Evolutionary conservation across 2,113 vertebrate genomes (phyloP).

Genomic region (Caretta caretta): DNA sequence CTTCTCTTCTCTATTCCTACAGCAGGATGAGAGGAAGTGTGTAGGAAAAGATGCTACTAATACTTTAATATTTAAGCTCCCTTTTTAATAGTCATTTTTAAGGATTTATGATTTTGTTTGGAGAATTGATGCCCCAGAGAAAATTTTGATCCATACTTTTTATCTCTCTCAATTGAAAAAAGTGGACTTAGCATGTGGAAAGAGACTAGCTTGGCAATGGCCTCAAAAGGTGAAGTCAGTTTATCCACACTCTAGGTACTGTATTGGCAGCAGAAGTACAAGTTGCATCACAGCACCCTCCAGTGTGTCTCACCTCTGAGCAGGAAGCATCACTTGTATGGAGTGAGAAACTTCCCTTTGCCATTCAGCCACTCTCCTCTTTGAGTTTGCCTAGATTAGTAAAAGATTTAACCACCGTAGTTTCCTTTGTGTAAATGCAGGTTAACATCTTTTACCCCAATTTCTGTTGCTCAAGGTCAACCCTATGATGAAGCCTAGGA

Average conservation of each 20-base stretch:
- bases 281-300: not conserved
- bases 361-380: not conserved
- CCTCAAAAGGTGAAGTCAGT: not conserved
- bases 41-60: not conserved
- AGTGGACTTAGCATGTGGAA: not conserved
- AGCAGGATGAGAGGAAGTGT: not conserved
- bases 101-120: no score
- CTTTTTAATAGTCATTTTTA: not conserved
- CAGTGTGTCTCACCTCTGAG: not conserved
- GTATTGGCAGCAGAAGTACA: not conserved
- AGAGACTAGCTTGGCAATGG: not conserved
- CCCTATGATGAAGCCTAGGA: not conserved
- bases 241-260: not conserved
- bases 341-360: not conserved
- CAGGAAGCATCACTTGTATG: not conserved
- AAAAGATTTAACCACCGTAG: not conserved
- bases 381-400: not conserved
- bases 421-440: not conserved
- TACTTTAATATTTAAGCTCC: not conserved
- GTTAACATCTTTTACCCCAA: not conserved
- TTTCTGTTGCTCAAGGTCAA: not conserved
- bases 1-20: not conserved
- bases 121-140: not conserved
- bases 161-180: not conserved
- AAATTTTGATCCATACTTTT: not conserved